Evolutionary conservation across 2,113 vertebrate genomes (phyloP).

Genomic region (Pseudolaguvia tuberculata): DNA sequence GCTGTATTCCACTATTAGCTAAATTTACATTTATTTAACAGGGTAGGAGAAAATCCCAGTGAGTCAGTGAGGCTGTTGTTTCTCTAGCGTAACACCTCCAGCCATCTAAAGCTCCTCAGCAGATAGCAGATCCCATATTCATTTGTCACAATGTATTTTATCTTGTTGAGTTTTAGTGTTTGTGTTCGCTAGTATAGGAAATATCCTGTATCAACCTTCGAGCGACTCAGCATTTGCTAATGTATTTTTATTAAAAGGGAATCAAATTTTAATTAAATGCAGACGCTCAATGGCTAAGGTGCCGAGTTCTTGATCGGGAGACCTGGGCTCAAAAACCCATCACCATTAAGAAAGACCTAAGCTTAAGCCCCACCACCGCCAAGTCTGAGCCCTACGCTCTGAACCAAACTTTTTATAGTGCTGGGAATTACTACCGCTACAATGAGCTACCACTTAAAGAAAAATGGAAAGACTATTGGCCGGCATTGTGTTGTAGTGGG

Average conservation of each 20-base stretch:
- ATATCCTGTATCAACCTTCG: background rate
- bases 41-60: background rate
- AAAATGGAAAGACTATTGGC: too few relatives aligned
- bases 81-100: background rate
- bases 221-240: background rate
- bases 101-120: background rate
- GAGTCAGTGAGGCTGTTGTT: background rate
- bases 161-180: background rate
- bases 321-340: too few relatives aligned
- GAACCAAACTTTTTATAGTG: too few relatives aligned
- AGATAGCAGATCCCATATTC: conserved; percentile 4
- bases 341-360: too few relatives aligned
- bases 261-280: background rate
- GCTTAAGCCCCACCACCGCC: too few relatives aligned
- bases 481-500: too few relatives aligned
- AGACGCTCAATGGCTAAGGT: too few relatives aligned
- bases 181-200: background rate
- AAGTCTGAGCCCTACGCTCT: too few relatives aligned
- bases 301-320: too few relatives aligned
- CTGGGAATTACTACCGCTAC: too few relatives aligned
- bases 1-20: conserved; percentile 2
- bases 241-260: background rate
- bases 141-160: conserved; percentile 8
- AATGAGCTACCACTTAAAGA: too few relatives aligned
- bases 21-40: conserved; percentile 1